Evolutionary conservation across 2,888 invertebrate genomes (phyloP).

Genomic region (Chrysina gloriosa): DNA sequence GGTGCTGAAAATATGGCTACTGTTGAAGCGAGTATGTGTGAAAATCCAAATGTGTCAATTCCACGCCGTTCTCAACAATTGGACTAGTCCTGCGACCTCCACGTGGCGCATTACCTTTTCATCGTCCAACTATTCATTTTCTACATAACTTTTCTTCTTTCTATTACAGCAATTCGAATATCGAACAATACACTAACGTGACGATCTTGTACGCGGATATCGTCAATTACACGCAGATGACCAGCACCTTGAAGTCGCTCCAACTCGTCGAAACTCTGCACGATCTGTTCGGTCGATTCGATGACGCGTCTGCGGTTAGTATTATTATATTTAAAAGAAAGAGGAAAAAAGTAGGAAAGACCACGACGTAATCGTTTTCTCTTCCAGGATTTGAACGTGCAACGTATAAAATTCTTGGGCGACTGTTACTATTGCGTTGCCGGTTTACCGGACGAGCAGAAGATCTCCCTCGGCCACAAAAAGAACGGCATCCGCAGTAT

Average conservation of each 20-base stretch:
- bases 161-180: constrained; percentile 81
- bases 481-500: too few species aligned
- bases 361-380: too few species aligned
- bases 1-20: too few species aligned
- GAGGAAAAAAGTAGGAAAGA: too few species aligned
- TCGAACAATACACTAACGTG: constrained; percentile 89
- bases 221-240: constrained; percentile 91
- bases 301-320: constrained; percentile 86
- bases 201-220: constrained; percentile 94
- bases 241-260: constrained; percentile 80
- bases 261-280: constrained; percentile 88
- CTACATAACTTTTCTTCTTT: neutral
- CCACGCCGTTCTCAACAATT: too few species aligned
- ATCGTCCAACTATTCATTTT: neutral
- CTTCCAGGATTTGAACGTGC: constrained; percentile 76
- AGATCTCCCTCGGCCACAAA: too few species aligned
- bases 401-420: constrained; percentile 91
- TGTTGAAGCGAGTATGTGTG: too few species aligned
- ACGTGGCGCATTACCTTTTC: too few species aligned
- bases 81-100: too few species aligned
- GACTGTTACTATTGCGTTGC: constrained; percentile 96
- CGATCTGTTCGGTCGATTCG: constrained; percentile 91
- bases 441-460: constrained; percentile 76
- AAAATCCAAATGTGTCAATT: too few species aligned
- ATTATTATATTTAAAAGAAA: neutral